Conservation (phyloP, 2,888 invertebrate species). For the Cryptocephalus moraei region DNA sequence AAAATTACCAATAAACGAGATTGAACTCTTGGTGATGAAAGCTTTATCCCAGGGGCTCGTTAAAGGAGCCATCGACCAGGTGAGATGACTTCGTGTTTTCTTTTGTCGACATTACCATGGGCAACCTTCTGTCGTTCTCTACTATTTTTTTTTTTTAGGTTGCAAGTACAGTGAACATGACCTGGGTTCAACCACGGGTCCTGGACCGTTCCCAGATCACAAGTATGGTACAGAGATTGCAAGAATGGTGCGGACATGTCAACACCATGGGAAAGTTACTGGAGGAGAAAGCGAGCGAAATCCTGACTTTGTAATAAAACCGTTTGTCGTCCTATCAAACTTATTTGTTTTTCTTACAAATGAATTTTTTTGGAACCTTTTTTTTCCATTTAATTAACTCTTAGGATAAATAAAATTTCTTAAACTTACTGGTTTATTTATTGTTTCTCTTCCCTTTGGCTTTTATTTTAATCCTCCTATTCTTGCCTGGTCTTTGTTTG, state of each 20-base stretch:
- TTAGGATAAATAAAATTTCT: no score
- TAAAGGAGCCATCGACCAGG: slow-evolving; percentile 91
- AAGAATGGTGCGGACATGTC: slow-evolving; percentile 66
- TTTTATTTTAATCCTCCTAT: slow-evolving; percentile 36
- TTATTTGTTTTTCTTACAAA: slow-evolving; percentile 6
- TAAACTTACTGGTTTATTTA: no score
- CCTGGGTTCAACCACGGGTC: slow-evolving; percentile 80
- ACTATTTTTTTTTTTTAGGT: slow-evolving; percentile 24
- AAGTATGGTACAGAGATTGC: slow-evolving; percentile 60
- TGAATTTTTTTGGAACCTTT: slow-evolving; percentile 3
- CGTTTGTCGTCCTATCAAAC: neutral
- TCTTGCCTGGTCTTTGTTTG: slow-evolving; percentile 43
- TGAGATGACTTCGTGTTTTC: slow-evolving; percentile 35
- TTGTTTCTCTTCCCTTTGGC: slow-evolving; percentile 21
- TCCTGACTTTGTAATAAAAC: slow-evolving; percentile 50
- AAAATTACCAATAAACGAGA: slow-evolving; percentile 71
- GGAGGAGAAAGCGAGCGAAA: slow-evolving; percentile 67
- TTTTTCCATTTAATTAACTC: slow-evolving; percentile 1
- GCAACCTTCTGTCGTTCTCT: no score
- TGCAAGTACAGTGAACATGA: slow-evolving; percentile 60
- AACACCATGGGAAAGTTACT: slow-evolving; percentile 60
- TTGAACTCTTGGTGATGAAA: slow-evolving; percentile 96
- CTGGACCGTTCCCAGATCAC: slow-evolving; percentile 58
- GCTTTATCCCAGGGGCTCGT: slow-evolving; percentile 91
- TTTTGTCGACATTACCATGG: slow-evolving; percentile 3